Conservation (phyloP, 2,113 vertebrate genomes). For the Oreochromis niloticus region DNA sequence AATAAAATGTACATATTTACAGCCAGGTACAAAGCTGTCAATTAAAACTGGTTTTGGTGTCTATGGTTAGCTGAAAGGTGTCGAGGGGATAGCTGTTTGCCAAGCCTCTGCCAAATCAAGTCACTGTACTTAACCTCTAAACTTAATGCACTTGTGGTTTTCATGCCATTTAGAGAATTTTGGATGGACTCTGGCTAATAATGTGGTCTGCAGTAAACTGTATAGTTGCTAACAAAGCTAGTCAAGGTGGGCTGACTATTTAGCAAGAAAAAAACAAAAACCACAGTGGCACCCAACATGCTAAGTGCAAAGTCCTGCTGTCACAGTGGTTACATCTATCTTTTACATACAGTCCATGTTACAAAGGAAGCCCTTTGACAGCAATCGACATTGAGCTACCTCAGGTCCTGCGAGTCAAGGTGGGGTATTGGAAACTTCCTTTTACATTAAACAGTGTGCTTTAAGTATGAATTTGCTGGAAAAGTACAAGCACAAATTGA, state of each 20-base stretch:
- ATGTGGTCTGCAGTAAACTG: background rate
- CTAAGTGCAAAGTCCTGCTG: background rate
- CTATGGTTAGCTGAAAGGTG: background rate
- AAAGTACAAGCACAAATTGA: background rate
- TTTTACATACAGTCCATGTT: background rate
- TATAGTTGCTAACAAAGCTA: background rate
- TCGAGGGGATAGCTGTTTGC: background rate
- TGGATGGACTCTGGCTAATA: background rate
- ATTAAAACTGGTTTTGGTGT: background rate
- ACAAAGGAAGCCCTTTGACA: background rate
- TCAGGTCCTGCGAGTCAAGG: background rate
- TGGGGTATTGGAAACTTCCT: background rate
- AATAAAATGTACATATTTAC: background rate
- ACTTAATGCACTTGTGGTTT: background rate
- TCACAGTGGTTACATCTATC: background rate
- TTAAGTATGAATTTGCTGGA: background rate
- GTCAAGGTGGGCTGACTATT: background rate
- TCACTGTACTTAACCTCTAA: background rate
- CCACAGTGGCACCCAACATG: background rate
- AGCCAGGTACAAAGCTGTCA: background rate
- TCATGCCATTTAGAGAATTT: background rate
- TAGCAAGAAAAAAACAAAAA: background rate
- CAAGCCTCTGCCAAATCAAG: background rate
- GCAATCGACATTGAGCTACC: no score
- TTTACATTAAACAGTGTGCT: background rate